phyloP scores from a whole-genome alignment of 2,113 vertebrate species.

The Furnarius figulus region DNA sequence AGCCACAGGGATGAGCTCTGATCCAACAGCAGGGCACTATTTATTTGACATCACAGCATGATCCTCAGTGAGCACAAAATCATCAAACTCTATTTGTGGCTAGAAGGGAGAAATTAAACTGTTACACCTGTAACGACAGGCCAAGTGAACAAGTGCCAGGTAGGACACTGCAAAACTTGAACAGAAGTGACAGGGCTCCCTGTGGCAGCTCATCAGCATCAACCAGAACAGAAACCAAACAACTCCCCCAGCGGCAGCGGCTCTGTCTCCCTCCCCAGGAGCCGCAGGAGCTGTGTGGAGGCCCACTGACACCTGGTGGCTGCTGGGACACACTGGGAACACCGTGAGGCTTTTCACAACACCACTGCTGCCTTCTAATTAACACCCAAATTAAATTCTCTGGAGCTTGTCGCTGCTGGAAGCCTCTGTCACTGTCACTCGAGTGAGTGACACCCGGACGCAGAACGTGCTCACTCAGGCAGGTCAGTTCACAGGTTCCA shows the following conservation, averaged over 20 bases:
- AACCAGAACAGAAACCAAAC: not conserved
- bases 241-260: not conserved
- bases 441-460: not conserved
- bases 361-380: not conserved
- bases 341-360: not conserved
- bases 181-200: not conserved
- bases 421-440: not conserved
- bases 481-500: not conserved
- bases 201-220: not conserved
- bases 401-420: not conserved
- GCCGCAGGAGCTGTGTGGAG: not conserved
- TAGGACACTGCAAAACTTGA: not conserved
- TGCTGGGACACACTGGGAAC: not conserved
- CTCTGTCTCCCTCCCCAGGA: not conserved
- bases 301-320: slow-evolving; percentile 43
- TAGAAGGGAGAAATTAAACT: not conserved
- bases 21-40: not conserved
- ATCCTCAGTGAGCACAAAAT: not conserved
- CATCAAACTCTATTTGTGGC: not conserved
- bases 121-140: not conserved
- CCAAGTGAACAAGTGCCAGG: not conserved
- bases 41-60: not conserved
- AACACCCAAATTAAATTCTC: not conserved
- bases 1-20: not conserved
- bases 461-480: not conserved